phyloP scores from a whole-genome alignment of 2,888 invertebrate genomes.

The Lochmaea capreae region DNA sequence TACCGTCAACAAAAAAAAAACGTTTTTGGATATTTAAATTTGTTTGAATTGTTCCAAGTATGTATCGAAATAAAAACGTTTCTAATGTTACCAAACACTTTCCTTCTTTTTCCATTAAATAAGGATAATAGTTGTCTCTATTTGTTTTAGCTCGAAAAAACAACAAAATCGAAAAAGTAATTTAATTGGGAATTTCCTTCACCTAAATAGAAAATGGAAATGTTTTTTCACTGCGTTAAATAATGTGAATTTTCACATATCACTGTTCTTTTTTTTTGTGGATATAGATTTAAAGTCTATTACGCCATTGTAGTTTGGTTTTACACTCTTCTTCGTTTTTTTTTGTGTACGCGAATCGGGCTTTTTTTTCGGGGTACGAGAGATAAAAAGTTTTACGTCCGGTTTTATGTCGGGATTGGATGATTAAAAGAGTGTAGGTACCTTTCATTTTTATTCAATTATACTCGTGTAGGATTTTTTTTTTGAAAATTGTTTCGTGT shows the following conservation, averaged over 20 bases:
- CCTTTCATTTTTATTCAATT: too few species aligned
- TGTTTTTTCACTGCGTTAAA: constrained; percentile 6
- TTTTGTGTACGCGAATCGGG: constrained; percentile 4
- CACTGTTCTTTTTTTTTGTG: constrained; percentile 9
- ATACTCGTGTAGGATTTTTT: too few species aligned
- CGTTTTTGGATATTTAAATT: background rate
- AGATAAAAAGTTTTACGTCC: constrained; percentile 17
- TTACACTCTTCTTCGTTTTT: background rate
- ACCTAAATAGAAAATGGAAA: constrained; percentile 19
- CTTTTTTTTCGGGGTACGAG: background rate
- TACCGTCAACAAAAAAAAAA: too few species aligned
- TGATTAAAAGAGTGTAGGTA: background rate
- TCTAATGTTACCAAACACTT: background rate
- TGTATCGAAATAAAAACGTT: too few species aligned
- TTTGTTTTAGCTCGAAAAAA: constrained; percentile 1
- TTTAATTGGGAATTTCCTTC: constrained; percentile 10
- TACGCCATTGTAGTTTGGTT: constrained; percentile 8
- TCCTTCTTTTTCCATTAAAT: constrained; percentile 12
- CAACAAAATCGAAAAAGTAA: constrained; percentile 17
- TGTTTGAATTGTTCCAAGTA: too few species aligned
- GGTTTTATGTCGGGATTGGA: background rate
- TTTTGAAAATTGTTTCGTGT: too few species aligned
- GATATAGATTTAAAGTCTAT: constrained; percentile 25
- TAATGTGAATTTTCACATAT: constrained; percentile 19
- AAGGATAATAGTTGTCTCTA: background rate